A percentile compares a stretch with the other conserved stretches of the same genome.
These are phyloP conservation scores for Drosophila sproati DNA, from an alignment of 1,140 invertebrate genomes.

Conservation along the genomic window DNA sequence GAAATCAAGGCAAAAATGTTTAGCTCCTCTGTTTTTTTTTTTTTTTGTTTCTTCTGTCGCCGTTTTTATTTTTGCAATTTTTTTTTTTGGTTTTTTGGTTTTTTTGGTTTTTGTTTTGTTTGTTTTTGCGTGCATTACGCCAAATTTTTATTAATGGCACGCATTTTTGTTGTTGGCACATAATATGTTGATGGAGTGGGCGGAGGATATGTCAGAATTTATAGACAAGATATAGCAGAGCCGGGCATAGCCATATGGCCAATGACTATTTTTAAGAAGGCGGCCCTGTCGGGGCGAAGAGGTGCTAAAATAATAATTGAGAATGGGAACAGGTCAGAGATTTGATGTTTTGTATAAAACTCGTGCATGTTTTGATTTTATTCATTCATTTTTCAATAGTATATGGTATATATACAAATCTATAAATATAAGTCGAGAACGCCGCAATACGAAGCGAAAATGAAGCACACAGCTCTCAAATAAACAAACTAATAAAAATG, in stretches of 20 bases:
- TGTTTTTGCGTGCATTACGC: constrained; percentile 43
- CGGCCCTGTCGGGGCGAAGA: neutral
- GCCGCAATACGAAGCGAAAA: constrained; percentile 25
- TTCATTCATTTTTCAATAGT: constrained; percentile 62
- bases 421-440: constrained; percentile 39
- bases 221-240: constrained; percentile 23
- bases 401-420: constrained; percentile 21
- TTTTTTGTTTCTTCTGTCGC: constrained; percentile 10
- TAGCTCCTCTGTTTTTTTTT: constrained; percentile 20
- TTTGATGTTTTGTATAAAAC: constrained; percentile 20
- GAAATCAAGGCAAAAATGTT: constrained; percentile 38
- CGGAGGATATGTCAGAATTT: constrained; percentile 1
- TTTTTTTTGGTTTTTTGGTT: neutral
- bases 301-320: constrained; percentile 21
- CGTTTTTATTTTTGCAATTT: constrained; percentile 23
- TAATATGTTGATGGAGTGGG: constrained; percentile 42
- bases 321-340: constrained; percentile 25
- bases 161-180: constrained; percentile 50
- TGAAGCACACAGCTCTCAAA: constrained; percentile 50
- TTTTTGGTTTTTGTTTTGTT: neutral
- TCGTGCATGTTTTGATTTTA: constrained; percentile 46
- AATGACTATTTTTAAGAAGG: constrained; percentile 27
- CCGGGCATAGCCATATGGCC: constrained; percentile 29
- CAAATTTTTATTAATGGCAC: constrained; percentile 77
- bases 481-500: constrained; percentile 78